phyloP scores from a whole-genome alignment of 2,888 invertebrate species.

The Deilephila elpenor region DNA sequence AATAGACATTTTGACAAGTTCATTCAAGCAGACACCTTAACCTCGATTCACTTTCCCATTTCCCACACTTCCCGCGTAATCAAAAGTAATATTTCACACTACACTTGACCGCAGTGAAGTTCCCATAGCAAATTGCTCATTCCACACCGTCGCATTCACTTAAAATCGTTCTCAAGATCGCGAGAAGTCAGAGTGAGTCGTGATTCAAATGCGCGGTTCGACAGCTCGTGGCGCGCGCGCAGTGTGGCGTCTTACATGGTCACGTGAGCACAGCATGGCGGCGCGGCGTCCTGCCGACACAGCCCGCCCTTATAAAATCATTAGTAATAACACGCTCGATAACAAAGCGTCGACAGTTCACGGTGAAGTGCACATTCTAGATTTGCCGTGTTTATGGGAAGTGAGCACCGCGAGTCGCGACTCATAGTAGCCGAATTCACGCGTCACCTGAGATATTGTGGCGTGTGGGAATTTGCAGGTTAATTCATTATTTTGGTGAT shows the following conservation, averaged over 20 bases:
- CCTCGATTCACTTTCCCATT: neutral
- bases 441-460: conserved; percentile 47
- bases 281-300: conserved; percentile 23
- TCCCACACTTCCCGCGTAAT: conserved; percentile 10
- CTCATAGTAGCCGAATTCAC: conserved; percentile 56
- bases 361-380: conserved; percentile 72
- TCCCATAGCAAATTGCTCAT: conserved; percentile 81
- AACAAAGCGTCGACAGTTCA: conserved; percentile 61
- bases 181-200: conserved; percentile 43
- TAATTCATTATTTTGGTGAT: neutral
- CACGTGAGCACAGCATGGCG: conserved; percentile 29
- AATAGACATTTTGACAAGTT: conserved; percentile 1
- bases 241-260: conserved; percentile 48
- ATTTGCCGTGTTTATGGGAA: conserved; percentile 71
- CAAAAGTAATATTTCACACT: conserved; percentile 26
- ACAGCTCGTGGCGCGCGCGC: conserved; percentile 69
- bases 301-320: conserved; percentile 43
- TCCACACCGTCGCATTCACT: conserved; percentile 68
- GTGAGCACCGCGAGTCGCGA: conserved; percentile 63
- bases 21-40: neutral
- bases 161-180: conserved; percentile 51
- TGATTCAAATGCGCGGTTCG: conserved; percentile 36
- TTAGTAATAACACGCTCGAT: conserved; percentile 52
- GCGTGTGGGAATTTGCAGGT: conserved; percentile 51
- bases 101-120: conserved; percentile 38